Percentiles rank a stretch among this genome's conserved stretches.
These are phyloP conservation scores for Hucho hucho DNA, from an alignment of 2,113 vertebrate species.

Conservation along the genomic window DNA sequence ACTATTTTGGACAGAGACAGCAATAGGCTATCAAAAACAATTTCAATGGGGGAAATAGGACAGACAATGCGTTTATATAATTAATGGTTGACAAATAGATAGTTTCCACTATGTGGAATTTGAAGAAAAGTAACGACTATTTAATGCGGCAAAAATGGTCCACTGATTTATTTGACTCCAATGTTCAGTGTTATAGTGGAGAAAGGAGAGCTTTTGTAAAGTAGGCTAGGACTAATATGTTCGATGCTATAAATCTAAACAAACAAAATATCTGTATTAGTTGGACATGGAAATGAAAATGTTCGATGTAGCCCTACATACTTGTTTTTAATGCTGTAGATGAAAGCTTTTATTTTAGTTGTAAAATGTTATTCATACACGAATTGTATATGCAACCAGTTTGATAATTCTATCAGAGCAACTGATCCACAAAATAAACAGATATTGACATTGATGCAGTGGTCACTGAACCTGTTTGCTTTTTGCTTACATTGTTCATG, in stretches of 20 bases:
- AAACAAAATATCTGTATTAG: slow-evolving; percentile 29
- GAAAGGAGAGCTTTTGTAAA: slow-evolving; percentile 16
- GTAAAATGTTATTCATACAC: slow-evolving; percentile 47
- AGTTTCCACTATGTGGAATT: slow-evolving; percentile 98
- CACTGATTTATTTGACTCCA: slow-evolving; percentile 68
- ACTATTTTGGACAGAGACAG: neutral
- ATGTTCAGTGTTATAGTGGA: slow-evolving; percentile 13
- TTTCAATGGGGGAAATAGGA: slow-evolving; percentile 15
- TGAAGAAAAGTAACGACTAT: slow-evolving; percentile 77
- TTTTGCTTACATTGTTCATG: neutral
- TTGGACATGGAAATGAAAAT: slow-evolving; percentile 15
- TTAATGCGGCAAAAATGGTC: slow-evolving; percentile 78
- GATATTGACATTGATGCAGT: slow-evolving; percentile 34
- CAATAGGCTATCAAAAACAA: neutral
- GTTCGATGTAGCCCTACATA: slow-evolving; percentile 40
- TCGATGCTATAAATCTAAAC: slow-evolving; percentile 24
- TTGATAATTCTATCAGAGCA: slow-evolving; percentile 48
- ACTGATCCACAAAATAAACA: slow-evolving; percentile 62
- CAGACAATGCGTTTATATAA: neutral
- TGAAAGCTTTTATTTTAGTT: slow-evolving; percentile 42
- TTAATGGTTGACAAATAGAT: slow-evolving; percentile 40
- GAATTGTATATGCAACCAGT: slow-evolving; percentile 46
- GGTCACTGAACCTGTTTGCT: neutral
- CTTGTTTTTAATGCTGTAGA: slow-evolving; percentile 35
- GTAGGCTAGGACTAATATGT: slow-evolving; percentile 10